Conservation (phyloP, 2,888 invertebrate genomes). For the Pterostichus niger region DNA sequence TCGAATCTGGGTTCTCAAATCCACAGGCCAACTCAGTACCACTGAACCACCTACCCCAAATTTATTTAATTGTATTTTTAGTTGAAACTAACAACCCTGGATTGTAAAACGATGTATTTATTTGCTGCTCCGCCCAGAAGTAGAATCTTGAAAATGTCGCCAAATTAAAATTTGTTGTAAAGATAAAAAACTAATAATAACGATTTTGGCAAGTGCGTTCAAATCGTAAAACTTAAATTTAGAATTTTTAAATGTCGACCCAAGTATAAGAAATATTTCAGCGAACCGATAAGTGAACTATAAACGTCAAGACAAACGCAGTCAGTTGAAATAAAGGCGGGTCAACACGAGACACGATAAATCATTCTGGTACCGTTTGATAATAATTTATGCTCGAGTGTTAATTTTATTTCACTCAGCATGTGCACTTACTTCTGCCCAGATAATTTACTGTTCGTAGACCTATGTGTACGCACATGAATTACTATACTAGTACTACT, state of each 20-base stretch:
- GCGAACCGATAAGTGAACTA: constrained; percentile 48
- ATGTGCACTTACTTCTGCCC: constrained; percentile 1
- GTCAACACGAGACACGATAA: constrained; percentile 42
- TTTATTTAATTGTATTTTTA: no score
- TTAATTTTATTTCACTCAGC: constrained; percentile 20
- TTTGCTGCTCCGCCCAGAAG: no score
- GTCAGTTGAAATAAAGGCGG: constrained; percentile 36
- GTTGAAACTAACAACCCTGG: no score
- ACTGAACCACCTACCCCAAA: no score
- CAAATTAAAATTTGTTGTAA: neutral
- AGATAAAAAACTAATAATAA: neutral
- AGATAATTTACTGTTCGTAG: neutral
- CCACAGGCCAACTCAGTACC: no score
- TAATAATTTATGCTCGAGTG: constrained; percentile 2
- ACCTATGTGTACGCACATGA: no score
- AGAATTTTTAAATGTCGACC: constrained; percentile 14
- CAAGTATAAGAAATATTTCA: constrained; percentile 18
- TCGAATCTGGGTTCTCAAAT: no score
- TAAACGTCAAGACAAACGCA: constrained; percentile 48
- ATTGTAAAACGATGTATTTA: no score
- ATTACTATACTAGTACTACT: no score
- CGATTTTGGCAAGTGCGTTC: neutral
- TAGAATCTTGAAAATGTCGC: no score
- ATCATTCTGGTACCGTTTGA: constrained; percentile 34
- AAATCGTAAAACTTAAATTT: neutral